Evolutionary conservation across 1,140 invertebrate genomes (phyloP).

Genomic region (Bombus picipes): DNA sequence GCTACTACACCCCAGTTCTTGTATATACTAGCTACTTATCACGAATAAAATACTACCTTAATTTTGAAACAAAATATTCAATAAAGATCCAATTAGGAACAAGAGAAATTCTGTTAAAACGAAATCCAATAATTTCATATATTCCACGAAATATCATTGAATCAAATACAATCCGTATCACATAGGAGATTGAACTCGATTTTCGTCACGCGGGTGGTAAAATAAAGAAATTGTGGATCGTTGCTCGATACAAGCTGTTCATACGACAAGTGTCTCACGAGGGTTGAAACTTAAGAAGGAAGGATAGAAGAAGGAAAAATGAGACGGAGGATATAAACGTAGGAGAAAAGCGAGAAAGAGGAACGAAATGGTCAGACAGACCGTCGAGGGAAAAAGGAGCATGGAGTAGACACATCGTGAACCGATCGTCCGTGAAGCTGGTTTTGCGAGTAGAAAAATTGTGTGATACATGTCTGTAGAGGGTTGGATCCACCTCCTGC

Average conservation of each 20-base stretch:
- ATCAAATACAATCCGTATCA: background rate
- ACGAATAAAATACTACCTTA: background rate
- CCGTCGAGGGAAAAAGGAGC: background rate
- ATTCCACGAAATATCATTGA: background rate
- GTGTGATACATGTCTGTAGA: slow-evolving; percentile 64
- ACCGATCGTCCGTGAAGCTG: slow-evolving; percentile 59
- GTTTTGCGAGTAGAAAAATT: slow-evolving; percentile 69
- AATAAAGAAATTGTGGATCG: slow-evolving; percentile 15
- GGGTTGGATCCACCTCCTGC: slow-evolving; percentile 57
- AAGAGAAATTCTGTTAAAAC: background rate
- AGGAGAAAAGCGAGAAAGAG: background rate
- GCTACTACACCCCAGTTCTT: too few species aligned
- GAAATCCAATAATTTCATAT: background rate
- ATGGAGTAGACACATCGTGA: slow-evolving; percentile 47
- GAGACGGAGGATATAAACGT: slow-evolving; percentile 5
- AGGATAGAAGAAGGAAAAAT: background rate
- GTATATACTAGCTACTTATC: background rate
- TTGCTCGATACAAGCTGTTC: slow-evolving; percentile 28
- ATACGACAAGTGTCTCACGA: slow-evolving; percentile 26
- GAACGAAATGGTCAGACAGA: slow-evolving; percentile 19
- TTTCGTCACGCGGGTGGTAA: background rate
- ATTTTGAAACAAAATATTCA: background rate
- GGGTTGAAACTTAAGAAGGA: slow-evolving; percentile 48
- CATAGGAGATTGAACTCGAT: background rate
- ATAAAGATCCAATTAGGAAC: background rate